Percentiles rank a stretch among this genome's conserved stretches.
These are phyloP conservation scores for Megalurothrips usitatus DNA, from an alignment of 2,888 invertebrate species.

Conservation along the genomic window DNA sequence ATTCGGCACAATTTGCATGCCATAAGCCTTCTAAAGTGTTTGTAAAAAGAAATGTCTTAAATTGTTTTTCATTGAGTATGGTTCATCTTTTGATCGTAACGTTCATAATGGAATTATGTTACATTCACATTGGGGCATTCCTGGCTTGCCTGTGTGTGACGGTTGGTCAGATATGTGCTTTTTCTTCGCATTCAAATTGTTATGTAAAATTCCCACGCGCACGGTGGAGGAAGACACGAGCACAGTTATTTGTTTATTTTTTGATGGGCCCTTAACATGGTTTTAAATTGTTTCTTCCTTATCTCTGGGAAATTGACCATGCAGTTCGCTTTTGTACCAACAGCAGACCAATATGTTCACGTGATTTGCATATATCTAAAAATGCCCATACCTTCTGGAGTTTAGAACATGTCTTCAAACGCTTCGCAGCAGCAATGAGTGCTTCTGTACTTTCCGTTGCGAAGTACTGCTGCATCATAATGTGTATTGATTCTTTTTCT, in stretches of 20 bases:
- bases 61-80: too few relatives aligned
- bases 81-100: too few relatives aligned
- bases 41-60: too few relatives aligned
- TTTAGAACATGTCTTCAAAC: not conserved
- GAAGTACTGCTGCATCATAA: not conserved
- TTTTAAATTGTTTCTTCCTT: too few relatives aligned
- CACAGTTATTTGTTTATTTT: not conserved
- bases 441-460: not conserved
- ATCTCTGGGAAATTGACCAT: not conserved
- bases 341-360: not conserved
- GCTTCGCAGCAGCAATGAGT: not conserved
- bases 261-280: too few relatives aligned
- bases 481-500: slow-evolving; percentile 5
- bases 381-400: not conserved
- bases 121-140: too few relatives aligned
- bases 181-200: not conserved
- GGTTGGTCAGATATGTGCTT: not conserved
- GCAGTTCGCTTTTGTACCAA: not conserved
- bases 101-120: too few relatives aligned
- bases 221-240: slow-evolving; percentile 35
- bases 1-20: too few relatives aligned
- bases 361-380: not conserved
- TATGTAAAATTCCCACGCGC: not conserved
- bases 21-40: too few relatives aligned
- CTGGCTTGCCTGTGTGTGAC: not conserved